Percentiles rank a stretch among this genome's conserved stretches.
phyloP scores from a whole-genome alignment of 2,113 vertebrate genomes.

The Arothron firmamentum region DNA sequence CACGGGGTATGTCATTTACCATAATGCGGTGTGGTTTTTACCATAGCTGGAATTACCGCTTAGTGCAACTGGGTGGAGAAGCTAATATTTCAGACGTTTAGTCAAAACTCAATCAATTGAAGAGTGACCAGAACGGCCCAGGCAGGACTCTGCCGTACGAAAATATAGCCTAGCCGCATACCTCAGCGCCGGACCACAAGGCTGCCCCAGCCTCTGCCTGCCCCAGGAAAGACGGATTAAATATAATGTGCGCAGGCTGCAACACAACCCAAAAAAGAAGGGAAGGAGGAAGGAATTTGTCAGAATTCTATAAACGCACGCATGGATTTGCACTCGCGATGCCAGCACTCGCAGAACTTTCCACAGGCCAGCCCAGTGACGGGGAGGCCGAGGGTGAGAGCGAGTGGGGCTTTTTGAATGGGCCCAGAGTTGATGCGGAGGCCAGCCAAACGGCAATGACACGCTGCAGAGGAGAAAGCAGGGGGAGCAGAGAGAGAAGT shows the following conservation, averaged over 20 bases:
- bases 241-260: conserved; percentile 67
- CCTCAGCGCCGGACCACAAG: conserved; percentile 20
- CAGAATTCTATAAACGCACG: conserved; percentile 74
- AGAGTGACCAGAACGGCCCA: conserved; percentile 42
- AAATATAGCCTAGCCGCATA: conserved; percentile 56
- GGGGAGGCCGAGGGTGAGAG: conserved; percentile 57
- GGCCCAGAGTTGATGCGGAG: conserved; percentile 80
- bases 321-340: conserved; percentile 49
- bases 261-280: conserved; percentile 44
- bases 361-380: conserved; percentile 46
- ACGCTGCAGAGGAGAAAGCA: conserved; percentile 63
- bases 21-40: too few relatives aligned
- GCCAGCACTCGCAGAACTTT: conserved; percentile 65
- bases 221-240: conserved; percentile 61
- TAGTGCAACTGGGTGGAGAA: conserved; percentile 3
- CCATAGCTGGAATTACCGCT: too few relatives aligned
- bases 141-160: conserved; percentile 35
- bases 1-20: too few relatives aligned
- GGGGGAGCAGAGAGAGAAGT: conserved; percentile 30
- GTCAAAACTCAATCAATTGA: conserved; percentile 53
- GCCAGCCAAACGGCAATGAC: conserved; percentile 85
- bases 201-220: conserved; percentile 27
- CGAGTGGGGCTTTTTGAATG: conserved; percentile 60
- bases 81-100: conserved; percentile 11
- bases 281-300: conserved; percentile 73